These are phyloP conservation scores for Apodemus speciosus DNA, from an alignment of 2,113 vertebrate genomes.

Conservation along the genomic window DNA sequence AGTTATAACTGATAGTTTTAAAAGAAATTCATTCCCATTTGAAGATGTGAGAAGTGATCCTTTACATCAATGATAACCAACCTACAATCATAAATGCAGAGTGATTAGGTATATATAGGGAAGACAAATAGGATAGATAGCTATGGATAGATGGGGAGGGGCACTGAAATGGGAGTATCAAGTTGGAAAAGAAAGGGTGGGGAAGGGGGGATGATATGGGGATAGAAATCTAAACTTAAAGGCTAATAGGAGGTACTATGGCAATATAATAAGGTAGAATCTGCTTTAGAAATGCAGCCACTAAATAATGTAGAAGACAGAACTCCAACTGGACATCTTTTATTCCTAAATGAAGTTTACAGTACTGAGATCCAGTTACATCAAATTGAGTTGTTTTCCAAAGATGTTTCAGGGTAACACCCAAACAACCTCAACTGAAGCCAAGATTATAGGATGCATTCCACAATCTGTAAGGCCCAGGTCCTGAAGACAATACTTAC, in stretches of 20 bases:
- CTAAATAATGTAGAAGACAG: not conserved
- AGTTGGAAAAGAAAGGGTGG: not conserved
- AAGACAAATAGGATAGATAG: not conserved
- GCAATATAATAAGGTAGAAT: not conserved
- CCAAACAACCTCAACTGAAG: not conserved
- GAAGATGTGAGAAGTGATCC: not conserved
- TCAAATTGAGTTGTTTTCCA: not conserved
- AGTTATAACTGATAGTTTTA: not conserved
- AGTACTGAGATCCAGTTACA: not conserved
- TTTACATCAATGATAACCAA: not conserved
- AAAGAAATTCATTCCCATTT: not conserved
- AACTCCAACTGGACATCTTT: not conserved
- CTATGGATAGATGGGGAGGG: not conserved
- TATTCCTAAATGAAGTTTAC: not conserved
- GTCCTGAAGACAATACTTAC: not conserved
- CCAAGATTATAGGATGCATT: not conserved
- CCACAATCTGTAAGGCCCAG: not conserved
- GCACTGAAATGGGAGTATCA: not conserved
- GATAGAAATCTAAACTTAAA: not conserved
- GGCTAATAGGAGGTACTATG: not conserved
- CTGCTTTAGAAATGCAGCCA: not conserved
- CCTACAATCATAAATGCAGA: not conserved
- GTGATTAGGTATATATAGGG: not conserved
- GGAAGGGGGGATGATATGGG: not conserved
- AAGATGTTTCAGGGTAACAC: not conserved